These are phyloP conservation scores for Drosophila albomicans DNA, from an alignment of 1,140 invertebrate genomes.

Conservation along the genomic window DNA sequence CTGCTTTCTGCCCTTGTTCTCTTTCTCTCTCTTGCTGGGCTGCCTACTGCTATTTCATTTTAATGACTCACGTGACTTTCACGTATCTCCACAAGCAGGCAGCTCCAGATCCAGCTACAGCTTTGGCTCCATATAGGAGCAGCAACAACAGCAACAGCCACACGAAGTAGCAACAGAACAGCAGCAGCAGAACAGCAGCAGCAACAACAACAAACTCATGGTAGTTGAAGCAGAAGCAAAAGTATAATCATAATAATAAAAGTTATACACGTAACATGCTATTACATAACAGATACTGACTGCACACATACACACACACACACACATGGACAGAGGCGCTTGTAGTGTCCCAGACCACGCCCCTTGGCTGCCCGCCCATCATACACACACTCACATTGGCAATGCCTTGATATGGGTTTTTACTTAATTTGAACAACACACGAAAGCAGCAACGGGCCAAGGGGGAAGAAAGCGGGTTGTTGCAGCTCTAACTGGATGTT, in stretches of 20 bases:
- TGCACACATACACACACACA: slow-evolving; percentile 36
- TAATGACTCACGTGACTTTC: slow-evolving; percentile 83
- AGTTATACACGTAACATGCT: slow-evolving; percentile 82
- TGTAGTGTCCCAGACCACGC: neutral
- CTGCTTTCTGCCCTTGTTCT: neutral
- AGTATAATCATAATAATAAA: slow-evolving; percentile 82
- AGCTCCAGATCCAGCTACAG: slow-evolving; percentile 23
- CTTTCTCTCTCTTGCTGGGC: slow-evolving; percentile 27
- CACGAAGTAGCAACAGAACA: slow-evolving; percentile 16
- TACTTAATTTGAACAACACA: slow-evolving; percentile 67
- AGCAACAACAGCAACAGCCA: slow-evolving; percentile 6
- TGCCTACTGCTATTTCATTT: slow-evolving; percentile 75
- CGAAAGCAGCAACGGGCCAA: neutral
- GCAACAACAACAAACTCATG: slow-evolving; percentile 41
- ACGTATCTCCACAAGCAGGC: slow-evolving; percentile 66
- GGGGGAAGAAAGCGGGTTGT: neutral
- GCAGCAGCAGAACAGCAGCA: neutral
- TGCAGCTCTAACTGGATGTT: slow-evolving; percentile 10
- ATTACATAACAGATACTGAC: slow-evolving; percentile 72
- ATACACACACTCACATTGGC: neutral
- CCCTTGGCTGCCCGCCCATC: neutral
- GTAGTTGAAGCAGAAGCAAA: slow-evolving; percentile 50
- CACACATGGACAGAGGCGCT: slow-evolving; percentile 3
- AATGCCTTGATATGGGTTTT: slow-evolving; percentile 55
- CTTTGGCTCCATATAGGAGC: slow-evolving; percentile 27